Evolutionary conservation across 2,797 vertebrate species (phyloP), one percentile per base, ranked within the genome.

Genomic region (Lepilemur septentrionalis): DNA sequence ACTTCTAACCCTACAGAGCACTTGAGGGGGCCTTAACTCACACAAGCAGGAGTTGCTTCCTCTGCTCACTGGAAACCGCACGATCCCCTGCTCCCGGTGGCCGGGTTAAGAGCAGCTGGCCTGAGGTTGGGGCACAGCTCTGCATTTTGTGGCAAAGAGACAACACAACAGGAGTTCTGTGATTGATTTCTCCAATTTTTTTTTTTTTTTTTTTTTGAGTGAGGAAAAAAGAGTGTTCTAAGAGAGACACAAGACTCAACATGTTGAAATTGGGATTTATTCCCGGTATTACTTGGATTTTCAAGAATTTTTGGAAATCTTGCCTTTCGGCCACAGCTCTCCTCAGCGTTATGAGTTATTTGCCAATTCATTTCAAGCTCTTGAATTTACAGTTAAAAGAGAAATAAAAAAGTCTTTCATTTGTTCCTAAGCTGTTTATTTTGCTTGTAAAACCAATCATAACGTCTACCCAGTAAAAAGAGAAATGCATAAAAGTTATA

Each of bases 361-460:
- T 70, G 69, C 95, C 88, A 70, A 94, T 97, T 97, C 97, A 94
- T 95, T 92, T 81, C 92, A 95, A 97, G 89, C 76, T 55, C 83
- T 97, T 97, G 92, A 98, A 96, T 97, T 96, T 98, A 96, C 94
- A 98, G 83, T 95, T 81, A 93, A 95, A 52, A 97, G 94, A 65
- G 95, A 93, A 97, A 97, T 70, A 92, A 67, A 65, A 96, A 97
- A 63, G 50, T 57, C 78, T 91, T 90, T 96, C 98, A 94, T 57
- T 97, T 73, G 52, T 92, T 98, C 83, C 69, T 95, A 94, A 96
- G 92, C 92, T 57, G 91, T 95, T 67, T 82, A 55, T 80, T 98
- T 97, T 96, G 69, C 96, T 94, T 95, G 72, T 87, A 97, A 97
- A 97, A 94, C 87, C 55, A 67, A 97, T 97, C 96, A 96, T 96